Evolutionary conservation across 2,113 vertebrate species (phyloP), one percentile per base, ranked within the genome.

Genomic region (Istiophorus platypterus): DNA sequence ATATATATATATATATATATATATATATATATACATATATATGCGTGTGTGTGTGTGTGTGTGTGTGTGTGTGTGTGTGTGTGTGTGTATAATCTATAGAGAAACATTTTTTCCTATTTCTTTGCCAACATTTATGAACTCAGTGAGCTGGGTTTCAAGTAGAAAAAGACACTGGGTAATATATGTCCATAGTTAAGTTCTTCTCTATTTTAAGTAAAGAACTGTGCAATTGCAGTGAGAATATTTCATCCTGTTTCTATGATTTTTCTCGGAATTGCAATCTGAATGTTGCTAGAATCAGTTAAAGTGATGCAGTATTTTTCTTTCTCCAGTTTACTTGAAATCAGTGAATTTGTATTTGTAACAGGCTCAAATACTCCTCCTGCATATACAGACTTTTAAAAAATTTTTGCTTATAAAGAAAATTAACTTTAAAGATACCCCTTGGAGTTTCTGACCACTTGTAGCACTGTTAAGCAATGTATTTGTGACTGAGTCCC

Each of bases 81-180:
- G 31, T 34, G 31, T 34, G 31, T 47, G 37, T 27, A 12, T 57
- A n/a, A n/a, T n/a, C n/a, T n/a, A n/a, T n/a, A n/a, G 0, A 75
- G 51, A 49, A 27, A 61, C 37, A 65, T 29, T 13, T 64, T 0
- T 1, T 22, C 37, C 29, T 37, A 22, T 11, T 39, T 39, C 13
- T n/a, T 69, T n/a, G n/a, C n/a, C 45, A 29, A 34, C 31, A 18
- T 64, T 57, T 59, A 71, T 54, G 29, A 67, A 72, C 63, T 80
- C 41, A 12, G 45, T 41, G 39, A 49, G 56, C 31, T 54, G 27
- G 7, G 7, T 64, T 79, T 69, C 27, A 42, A 76, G 72, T 13
- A 29, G 22, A 45, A 26, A 51, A 26, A 74, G 31, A 37, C 4
- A 15, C 37, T 56, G 37, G 29, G 17, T 58, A 1, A 59, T 52